Conservation (phyloP, 23 tunicate genomes). For the Styela plicata region DNA sequence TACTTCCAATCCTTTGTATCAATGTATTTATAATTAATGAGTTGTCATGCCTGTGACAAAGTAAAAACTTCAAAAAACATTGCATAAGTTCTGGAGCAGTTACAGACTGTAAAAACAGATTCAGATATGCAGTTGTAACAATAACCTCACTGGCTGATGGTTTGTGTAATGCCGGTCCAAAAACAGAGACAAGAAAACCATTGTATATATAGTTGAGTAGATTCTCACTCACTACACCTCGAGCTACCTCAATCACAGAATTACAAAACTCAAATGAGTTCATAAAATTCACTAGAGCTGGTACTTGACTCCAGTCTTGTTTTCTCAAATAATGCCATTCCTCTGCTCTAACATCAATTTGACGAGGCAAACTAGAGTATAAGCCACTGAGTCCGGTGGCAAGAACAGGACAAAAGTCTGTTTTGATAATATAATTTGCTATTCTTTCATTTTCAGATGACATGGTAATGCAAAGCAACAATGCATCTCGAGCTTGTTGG, state of each 20-base stretch:
- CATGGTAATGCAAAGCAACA: slow-evolving; percentile 77
- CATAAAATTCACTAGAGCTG: slow-evolving; percentile 80
- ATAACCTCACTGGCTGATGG: slow-evolving; percentile 89
- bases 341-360: slow-evolving; percentile 80
- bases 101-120: slow-evolving; percentile 88
- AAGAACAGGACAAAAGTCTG: slow-evolving; percentile 91
- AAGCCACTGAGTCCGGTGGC: slow-evolving; percentile 86
- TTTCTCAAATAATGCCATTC: slow-evolving; percentile 91
- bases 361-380: slow-evolving; percentile 85
- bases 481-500: slow-evolving; percentile 90
- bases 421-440: slow-evolving; percentile 80
- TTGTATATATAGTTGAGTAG: slow-evolving; percentile 74
- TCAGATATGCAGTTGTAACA: slow-evolving; percentile 91
- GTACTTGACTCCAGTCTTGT: slow-evolving; percentile 74
- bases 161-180: slow-evolving; percentile 96
- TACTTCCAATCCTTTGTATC: slow-evolving; percentile 87
- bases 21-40: slow-evolving; percentile 84
- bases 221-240: slow-evolving; percentile 51
- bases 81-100: slow-evolving; percentile 78
- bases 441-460: slow-evolving; percentile 56
- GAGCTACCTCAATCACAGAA: slow-evolving; percentile 68
- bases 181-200: slow-evolving; percentile 89
- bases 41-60: slow-evolving; percentile 87
- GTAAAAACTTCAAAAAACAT: slow-evolving; percentile 74
- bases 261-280: slow-evolving; percentile 93